Conservation (phyloP, 1,140 invertebrate species). For the Dreissena rostriformis region DNA sequence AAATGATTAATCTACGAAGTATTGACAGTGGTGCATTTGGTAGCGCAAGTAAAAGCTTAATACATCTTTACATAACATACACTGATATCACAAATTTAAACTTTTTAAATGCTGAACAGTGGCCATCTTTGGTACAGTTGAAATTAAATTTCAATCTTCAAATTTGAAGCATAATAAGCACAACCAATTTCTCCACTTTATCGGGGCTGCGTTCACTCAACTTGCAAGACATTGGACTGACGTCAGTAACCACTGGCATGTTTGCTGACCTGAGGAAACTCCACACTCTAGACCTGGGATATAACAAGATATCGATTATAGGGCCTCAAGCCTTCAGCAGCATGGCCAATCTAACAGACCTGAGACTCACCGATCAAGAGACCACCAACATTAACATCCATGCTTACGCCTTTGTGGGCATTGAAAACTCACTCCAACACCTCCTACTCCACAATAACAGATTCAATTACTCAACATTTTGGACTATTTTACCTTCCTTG, state of each 20-base stretch:
- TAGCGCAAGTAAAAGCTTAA: constrained; percentile 91
- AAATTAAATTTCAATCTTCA: constrained; percentile 92
- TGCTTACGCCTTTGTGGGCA: constrained; percentile 41
- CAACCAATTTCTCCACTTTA: not conserved
- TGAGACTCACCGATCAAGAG: constrained; percentile 61
- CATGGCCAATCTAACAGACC: constrained; percentile 51
- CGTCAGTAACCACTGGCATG: constrained; percentile 89
- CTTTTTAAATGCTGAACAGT: constrained; percentile 82
- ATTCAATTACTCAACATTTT: constrained; percentile 54
- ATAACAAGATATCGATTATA: constrained; percentile 63
- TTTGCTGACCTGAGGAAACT: constrained; percentile 78
- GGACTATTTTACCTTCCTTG: constrained; percentile 58
- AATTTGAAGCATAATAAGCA: not conserved
- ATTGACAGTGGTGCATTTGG: constrained; percentile 90
- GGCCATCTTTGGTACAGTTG: constrained; percentile 84
- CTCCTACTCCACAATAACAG: constrained; percentile 48
- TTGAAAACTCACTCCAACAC: constrained; percentile 48
- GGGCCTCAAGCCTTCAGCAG: constrained; percentile 58
- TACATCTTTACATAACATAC: constrained; percentile 94
- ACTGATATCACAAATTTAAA: constrained; percentile 87
- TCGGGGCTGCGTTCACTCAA: not conserved
- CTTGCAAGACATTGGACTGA: constrained; percentile 90
- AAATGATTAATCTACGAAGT: constrained; percentile 88
- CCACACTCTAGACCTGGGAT: constrained; percentile 59
- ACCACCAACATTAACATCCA: not conserved